Conservation (phyloP, 2,888 invertebrate genomes). For the Drosophila tripunctata region DNA sequence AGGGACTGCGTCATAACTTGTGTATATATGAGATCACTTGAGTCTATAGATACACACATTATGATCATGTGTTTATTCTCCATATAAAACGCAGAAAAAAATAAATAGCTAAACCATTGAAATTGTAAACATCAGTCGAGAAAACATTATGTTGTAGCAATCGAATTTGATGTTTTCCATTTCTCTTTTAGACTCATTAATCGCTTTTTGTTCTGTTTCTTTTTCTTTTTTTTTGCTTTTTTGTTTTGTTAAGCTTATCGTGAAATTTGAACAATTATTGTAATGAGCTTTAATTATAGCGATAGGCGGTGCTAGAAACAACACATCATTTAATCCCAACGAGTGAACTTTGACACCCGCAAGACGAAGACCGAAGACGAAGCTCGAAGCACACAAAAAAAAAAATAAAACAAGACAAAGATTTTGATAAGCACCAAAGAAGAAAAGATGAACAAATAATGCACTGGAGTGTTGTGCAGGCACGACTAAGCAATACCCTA, state of each 20-base stretch:
- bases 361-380: conserved; percentile 18
- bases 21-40: conserved; percentile 40
- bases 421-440: conserved; percentile 18
- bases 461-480: not conserved
- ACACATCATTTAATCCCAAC: conserved; percentile 51
- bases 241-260: conserved; percentile 7
- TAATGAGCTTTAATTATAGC: conserved; percentile 62
- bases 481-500: conserved; percentile 22
- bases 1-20: conserved; percentile 32
- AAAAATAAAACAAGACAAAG: conserved; percentile 12
- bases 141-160: conserved; percentile 5
- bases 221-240: no score
- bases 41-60: conserved; percentile 15
- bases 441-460: conserved; percentile 37
- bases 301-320: conserved; percentile 41
- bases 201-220: not conserved
- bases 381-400: no score
- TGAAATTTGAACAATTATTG: conserved; percentile 40
- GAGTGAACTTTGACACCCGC: conserved; percentile 66
- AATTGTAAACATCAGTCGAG: conserved; percentile 35
- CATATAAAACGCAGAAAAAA: conserved; percentile 6
- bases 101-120: conserved; percentile 29
- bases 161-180: not conserved
- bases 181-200: not conserved
- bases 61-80: conserved; percentile 53